These are phyloP conservation scores for Sakesphorus luctuosus DNA, from an alignment of 2,113 vertebrate genomes.

Conservation along the genomic window DNA sequence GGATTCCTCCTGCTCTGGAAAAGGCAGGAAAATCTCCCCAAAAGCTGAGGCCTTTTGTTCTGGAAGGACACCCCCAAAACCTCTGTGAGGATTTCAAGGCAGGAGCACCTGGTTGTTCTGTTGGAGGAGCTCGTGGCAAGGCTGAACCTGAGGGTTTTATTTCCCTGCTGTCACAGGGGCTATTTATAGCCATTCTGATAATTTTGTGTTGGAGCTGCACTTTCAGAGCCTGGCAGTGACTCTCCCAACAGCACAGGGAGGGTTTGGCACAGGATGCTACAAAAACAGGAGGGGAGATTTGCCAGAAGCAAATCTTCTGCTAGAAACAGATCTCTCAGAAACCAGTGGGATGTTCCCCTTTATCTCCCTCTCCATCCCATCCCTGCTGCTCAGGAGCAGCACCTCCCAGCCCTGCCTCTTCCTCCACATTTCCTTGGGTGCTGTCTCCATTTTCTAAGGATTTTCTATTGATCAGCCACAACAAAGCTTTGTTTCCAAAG, in stretches of 20 bases:
- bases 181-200: background rate
- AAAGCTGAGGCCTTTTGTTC: background rate
- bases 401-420: background rate
- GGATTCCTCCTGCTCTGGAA: background rate
- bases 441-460: background rate
- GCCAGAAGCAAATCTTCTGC: background rate
- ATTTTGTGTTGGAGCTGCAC: background rate
- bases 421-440: background rate
- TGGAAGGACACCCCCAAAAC: background rate
- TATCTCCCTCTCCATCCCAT: background rate
- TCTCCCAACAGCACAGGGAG: background rate
- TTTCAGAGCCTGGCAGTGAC: background rate
- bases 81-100: background rate
- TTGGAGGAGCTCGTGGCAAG: background rate
- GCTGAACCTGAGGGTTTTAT: slow-evolving; percentile 21
- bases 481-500: background rate
- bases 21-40: background rate
- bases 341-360: background rate
- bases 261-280: background rate
- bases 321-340: background rate
- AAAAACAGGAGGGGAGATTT: background rate
- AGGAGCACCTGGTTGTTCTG: background rate
- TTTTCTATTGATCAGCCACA: background rate
- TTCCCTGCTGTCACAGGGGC: background rate
- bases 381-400: background rate